Evolutionary conservation across 2,888 invertebrate genomes (phyloP).

Genomic region (Phrixothrix hirtus): DNA sequence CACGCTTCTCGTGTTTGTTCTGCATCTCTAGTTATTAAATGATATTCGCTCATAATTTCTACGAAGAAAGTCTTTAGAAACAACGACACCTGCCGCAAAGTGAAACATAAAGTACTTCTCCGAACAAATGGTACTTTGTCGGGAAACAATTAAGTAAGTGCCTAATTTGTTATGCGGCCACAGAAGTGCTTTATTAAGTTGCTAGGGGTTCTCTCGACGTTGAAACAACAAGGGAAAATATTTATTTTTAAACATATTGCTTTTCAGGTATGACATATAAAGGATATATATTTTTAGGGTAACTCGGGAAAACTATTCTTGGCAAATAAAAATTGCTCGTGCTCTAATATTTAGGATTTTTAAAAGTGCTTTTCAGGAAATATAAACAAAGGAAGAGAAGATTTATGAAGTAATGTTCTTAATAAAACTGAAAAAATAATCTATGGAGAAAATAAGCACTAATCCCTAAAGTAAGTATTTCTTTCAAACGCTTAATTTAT

Average conservation of each 20-base stretch:
- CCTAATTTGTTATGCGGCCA: constrained; percentile 33
- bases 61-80: constrained; percentile 26
- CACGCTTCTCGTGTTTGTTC: constrained; percentile 8
- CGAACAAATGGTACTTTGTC: constrained; percentile 25
- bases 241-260: too few species aligned
- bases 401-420: too few species aligned
- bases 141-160: constrained; percentile 36
- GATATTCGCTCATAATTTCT: constrained; percentile 32
- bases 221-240: background rate
- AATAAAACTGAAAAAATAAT: too few species aligned
- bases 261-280: background rate
- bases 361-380: too few species aligned
- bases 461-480: too few species aligned
- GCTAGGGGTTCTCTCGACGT: background rate
- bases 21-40: constrained; percentile 26
- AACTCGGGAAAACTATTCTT: too few species aligned
- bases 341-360: too few species aligned
- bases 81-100: constrained; percentile 32
- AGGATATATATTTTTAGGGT: too few species aligned
- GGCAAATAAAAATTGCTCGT: too few species aligned
- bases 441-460: too few species aligned
- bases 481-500: too few species aligned
- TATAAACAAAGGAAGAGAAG: too few species aligned
- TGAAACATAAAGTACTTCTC: constrained; percentile 22
- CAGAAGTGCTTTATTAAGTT: constrained; percentile 31